Conservation (phyloP, 2,888 invertebrate genomes). For the Rhorus exstirpatorius region DNA sequence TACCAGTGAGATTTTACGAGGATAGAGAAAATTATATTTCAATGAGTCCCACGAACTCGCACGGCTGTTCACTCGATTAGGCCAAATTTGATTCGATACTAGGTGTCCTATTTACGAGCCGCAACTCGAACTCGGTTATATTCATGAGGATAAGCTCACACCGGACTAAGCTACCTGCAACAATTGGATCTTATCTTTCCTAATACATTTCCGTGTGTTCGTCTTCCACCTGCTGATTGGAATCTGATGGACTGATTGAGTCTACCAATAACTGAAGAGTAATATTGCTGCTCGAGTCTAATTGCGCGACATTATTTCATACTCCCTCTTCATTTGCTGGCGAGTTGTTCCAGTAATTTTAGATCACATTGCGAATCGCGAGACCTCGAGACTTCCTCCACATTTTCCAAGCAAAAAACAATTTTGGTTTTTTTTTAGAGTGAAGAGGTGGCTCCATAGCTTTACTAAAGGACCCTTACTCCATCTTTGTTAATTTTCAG, state of each 20-base stretch:
- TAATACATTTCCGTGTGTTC: slow-evolving; percentile 23
- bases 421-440: no score
- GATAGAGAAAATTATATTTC: slow-evolving; percentile 33
- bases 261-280: no score
- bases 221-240: slow-evolving; percentile 21
- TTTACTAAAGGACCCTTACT: no score
- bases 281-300: neutral
- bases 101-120: neutral
- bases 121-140: slow-evolving; percentile 2
- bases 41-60: slow-evolving; percentile 9
- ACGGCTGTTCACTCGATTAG: slow-evolving; percentile 47
- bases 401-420: no score
- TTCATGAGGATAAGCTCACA: slow-evolving; percentile 11
- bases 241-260: neutral
- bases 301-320: no score
- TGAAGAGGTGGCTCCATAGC: no score
- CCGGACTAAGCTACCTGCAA: slow-evolving; percentile 22
- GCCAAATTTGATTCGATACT: slow-evolving; percentile 28
- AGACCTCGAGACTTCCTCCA: no score
- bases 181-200: slow-evolving; percentile 34
- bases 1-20: slow-evolving; percentile 6
- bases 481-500: no score
- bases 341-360: no score
- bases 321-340: no score
- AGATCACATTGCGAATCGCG: no score